Evolutionary conservation across 2,888 invertebrate genomes (phyloP), one percentile per base, ranked within the genome.

Genomic region (Epicampocera succincta): DNA sequence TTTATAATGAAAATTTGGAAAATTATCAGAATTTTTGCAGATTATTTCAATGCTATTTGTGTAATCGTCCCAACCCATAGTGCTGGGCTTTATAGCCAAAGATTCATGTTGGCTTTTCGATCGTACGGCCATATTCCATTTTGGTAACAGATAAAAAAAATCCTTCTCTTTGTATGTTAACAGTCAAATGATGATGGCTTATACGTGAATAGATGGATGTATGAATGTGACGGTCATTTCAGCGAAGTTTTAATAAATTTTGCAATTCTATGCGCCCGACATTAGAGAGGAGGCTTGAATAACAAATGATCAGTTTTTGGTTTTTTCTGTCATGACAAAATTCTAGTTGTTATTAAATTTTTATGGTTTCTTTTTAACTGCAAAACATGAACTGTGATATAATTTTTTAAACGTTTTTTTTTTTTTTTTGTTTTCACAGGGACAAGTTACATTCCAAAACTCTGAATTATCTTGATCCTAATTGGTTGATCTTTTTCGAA

Each of bases 321-420:
- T 80, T 85, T 84, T 86, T 86, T 87, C 86, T 86, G 85, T 87
- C 86, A 86, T 56, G 84, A 88, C 88, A 89, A 89, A 88, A 87
- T 88, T 87, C 85, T 86, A 86, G 85, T 85, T 86, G 85, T 85
- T 86, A 50, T 65, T 38, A 38, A 25, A 25, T 68, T 54, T 48
- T 58, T 66, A 73, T 17, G 44, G 63, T 65, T 77, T 42, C 19
- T 52, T 61, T 58, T 56, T 58, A 48, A n/a, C 42, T 68, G 42
- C 50, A 68, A 68, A 63, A 81, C 56, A 77, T 72, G 72, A 77
- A n/a, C n/a, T n/a, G n/a, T n/a, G n/a, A n/a, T n/a, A n/a, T n/a
- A n/a, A n/a, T n/a, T n/a, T n/a, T n/a, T n/a, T n/a, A n/a, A n/a
- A n/a, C n/a, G n/a, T n/a, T n/a, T n/a, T n/a, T n/a, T n/a, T n/a